Percentiles rank a stretch among this genome's conserved stretches.
These are phyloP conservation scores for Eubasilissa regina DNA, from an alignment of 1,140 invertebrate genomes.

Conservation along the genomic window DNA sequence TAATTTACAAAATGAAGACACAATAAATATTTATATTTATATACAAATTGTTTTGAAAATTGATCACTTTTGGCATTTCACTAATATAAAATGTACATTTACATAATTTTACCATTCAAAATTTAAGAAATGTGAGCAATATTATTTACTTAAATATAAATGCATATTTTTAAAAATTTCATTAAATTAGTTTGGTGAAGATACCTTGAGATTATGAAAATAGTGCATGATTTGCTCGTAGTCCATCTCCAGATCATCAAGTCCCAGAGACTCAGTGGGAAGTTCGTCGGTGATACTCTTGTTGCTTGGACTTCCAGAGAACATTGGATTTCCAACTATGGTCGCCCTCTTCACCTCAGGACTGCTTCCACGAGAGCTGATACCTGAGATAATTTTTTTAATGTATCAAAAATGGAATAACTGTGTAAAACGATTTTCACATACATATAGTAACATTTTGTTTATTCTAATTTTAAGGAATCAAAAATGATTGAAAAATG, in stretches of 20 bases:
- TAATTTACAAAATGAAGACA: too few species aligned
- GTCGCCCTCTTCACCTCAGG: constrained; percentile 85
- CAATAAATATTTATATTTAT: background rate
- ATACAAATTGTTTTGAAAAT: background rate
- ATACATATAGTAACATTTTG: too few species aligned
- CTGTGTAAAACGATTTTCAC: too few species aligned
- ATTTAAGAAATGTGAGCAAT: background rate
- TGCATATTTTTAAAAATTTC: constrained; percentile 22
- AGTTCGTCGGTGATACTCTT: constrained; percentile 62
- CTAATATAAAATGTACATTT: background rate
- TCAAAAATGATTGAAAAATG: too few species aligned
- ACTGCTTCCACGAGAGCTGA: constrained; percentile 66
- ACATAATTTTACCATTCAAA: too few species aligned
- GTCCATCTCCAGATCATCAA: constrained; percentile 93
- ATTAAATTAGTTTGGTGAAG: constrained; percentile 68
- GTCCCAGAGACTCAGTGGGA: constrained; percentile 74
- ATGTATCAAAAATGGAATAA: too few species aligned
- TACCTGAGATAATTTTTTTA: constrained; percentile 16
- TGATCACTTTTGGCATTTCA: background rate
- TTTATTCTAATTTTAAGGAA: too few species aligned
- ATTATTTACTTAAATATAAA: constrained; percentile 5
- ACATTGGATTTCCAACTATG: constrained; percentile 91
- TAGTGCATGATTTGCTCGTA: constrained; percentile 98
- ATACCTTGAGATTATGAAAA: constrained; percentile 96
- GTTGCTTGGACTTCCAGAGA: constrained; percentile 71